Evolutionary conservation across 2,113 vertebrate species (phyloP), one percentile per base, ranked within the genome.

Genomic region (Clarias gariepinus): DNA sequence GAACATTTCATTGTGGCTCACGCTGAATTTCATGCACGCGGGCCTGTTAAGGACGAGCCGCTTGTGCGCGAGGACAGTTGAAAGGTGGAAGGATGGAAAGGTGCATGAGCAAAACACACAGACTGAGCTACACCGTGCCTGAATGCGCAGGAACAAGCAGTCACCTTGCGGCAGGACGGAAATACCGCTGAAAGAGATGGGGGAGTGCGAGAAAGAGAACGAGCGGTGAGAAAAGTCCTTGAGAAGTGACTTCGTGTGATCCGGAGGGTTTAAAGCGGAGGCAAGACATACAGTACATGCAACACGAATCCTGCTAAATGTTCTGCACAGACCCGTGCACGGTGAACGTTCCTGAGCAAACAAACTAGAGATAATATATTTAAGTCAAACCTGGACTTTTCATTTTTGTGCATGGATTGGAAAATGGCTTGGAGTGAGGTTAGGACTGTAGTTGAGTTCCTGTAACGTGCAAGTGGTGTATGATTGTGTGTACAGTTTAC

Each of bases 111-210:
- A 78, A 52, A 78, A 52, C 52, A 9, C 25, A 78, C 23, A 1
- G 73, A 52, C 15, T 9, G 52, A 58, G 28, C 16, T 36, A 23
- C 30, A 15, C 19, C 0, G 57, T 25, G 57, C 28, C 57, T 80
- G 78, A 80, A 80, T 61, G 61, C 60, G 57, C 78, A 15, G 57
- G 78, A 81, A 81, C 82, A 88, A 89, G 89, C 93, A 93, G 92
- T 98, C 96, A 96, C 96, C 96, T 97, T 96, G 96, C 95, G 95
- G 95, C 92, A 93, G 91, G 94, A 95, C 94, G 95, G 94, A 96
- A 97, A 96, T 95, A 95, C 95, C 90, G 87, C 87, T 90, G 91
- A 86, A 91, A 93, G 93, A 93, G 90, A 93, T 89, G 86, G 90
- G 88, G 76, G 86, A 25, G 30, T 81, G 85, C 87, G 87, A 66